A percentile compares a stretch with the other conserved stretches of the same genome.
Evolutionary conservation across 2,888 invertebrate genomes (phyloP).

Genomic region (Dysmachus trigonus): DNA sequence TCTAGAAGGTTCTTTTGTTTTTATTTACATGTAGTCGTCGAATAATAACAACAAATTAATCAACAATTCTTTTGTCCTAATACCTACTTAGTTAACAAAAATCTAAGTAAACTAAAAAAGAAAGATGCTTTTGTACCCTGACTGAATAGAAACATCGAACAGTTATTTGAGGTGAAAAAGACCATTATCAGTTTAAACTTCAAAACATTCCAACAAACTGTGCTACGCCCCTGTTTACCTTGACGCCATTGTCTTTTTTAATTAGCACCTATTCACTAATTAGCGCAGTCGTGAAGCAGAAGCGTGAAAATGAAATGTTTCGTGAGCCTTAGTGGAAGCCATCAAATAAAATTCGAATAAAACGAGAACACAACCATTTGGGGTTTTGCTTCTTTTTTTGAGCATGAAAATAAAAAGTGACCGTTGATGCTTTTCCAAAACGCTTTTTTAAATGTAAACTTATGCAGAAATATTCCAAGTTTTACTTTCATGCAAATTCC

Average conservation of each 20-base stretch:
- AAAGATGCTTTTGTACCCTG: not conserved
- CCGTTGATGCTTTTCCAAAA: not conserved
- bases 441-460: not conserved
- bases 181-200: not conserved
- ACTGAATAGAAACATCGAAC: not conserved
- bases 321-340: not conserved
- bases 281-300: not conserved
- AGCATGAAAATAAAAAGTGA: not conserved
- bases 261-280: not conserved
- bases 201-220: not conserved
- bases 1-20: too few relatives aligned
- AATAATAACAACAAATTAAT: too few relatives aligned
- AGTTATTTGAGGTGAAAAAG: not conserved
- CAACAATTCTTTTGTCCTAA: too few relatives aligned
- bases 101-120: not conserved
- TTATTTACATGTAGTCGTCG: too few relatives aligned
- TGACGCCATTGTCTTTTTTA: not conserved
- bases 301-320: not conserved
- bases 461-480: constrained; percentile 24
- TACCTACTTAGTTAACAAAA: too few relatives aligned
- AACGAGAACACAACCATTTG: not conserved
- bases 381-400: not conserved
- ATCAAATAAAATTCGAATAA: constrained; percentile 10
- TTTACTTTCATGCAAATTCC: constrained; percentile 11
- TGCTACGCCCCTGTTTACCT: not conserved